phyloP scores from a whole-genome alignment of 2,113 vertebrate species.

The Nipponia nippon region DNA sequence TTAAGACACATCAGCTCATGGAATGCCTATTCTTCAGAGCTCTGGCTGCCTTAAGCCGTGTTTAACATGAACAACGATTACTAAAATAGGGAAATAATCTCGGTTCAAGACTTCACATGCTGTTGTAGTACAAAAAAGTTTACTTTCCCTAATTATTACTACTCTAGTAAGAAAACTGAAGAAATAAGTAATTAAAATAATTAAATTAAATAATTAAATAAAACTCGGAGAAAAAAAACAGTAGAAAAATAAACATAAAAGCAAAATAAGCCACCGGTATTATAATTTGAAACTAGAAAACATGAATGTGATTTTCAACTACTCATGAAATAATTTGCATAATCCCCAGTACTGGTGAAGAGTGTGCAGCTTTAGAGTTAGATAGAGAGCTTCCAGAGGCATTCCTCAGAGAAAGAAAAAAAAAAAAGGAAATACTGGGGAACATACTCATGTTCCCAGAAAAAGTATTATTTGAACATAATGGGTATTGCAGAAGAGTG shows the following conservation, averaged over 20 bases:
- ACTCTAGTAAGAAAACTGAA: neutral
- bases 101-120: neutral
- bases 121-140: neutral
- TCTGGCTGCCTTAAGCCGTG: neutral
- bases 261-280: neutral
- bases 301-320: conserved; percentile 15
- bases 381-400: neutral
- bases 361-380: neutral
- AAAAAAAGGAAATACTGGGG: neutral
- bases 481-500: neutral
- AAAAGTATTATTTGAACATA: neutral
- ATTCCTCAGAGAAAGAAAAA: neutral
- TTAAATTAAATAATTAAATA: neutral
- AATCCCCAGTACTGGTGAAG: neutral
- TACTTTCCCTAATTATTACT: neutral
- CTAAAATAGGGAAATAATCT: neutral
- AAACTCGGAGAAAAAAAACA: neutral
- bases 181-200: neutral
- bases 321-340: conserved; percentile 1
- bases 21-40: neutral
- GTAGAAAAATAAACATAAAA: neutral
- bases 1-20: neutral
- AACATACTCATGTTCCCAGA: neutral
- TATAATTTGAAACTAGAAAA: neutral
- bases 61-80: neutral